phyloP scores from a whole-genome alignment of 92 coral and sea anemone genomes.

The Phymanthus crucifer region DNA sequence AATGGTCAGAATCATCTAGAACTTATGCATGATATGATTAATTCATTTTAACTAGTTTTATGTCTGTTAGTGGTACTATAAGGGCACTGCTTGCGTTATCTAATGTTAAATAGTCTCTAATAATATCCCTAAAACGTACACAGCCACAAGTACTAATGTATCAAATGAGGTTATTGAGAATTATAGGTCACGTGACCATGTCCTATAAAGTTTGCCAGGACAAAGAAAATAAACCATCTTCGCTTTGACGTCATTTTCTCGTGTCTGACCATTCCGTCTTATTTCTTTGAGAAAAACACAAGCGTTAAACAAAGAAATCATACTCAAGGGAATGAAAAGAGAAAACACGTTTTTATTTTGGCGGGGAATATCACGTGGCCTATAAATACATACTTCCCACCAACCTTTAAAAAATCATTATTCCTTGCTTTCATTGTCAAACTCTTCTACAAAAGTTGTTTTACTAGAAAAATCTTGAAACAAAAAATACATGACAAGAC shows the following conservation, averaged over 20 bases:
- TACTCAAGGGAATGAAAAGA: too few species aligned
- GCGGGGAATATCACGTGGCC: not conserved
- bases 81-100: not conserved
- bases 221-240: too few species aligned
- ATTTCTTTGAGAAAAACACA: not conserved
- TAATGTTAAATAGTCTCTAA: not conserved
- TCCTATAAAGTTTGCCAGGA: too few species aligned
- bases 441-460: not conserved
- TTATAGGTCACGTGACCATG: too few species aligned
- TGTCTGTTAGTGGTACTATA: slow-evolving; percentile 1
- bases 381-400: not conserved
- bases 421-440: slow-evolving; percentile 3
- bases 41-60: slow-evolving; percentile 71
- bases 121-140: not conserved
- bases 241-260: too few species aligned
- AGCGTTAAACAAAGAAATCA: too few species aligned
- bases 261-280: too few species aligned
- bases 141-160: too few species aligned
- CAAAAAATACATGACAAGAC: not conserved
- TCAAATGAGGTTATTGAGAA: too few species aligned
- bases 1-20: slow-evolving; percentile 99
- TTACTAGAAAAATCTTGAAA: not conserved
- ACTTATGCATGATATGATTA: slow-evolving; percentile 99
- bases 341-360: not conserved
- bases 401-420: not conserved